phyloP scores from a whole-genome alignment of 2,797 vertebrate species.

The Mormyrus hasselquistii region DNA sequence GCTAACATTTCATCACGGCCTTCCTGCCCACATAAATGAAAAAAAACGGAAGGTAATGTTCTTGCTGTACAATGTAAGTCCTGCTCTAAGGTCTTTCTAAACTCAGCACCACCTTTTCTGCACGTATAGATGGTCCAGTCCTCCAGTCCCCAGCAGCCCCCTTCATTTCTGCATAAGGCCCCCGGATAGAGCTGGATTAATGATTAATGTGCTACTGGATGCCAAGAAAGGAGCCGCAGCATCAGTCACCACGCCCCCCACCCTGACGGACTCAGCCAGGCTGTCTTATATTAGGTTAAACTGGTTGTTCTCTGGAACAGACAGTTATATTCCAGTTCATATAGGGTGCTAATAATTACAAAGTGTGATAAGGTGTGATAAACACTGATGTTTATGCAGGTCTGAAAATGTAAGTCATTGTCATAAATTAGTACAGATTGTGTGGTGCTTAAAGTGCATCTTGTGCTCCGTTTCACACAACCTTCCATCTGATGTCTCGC shows the following conservation, averaged over 20 bases:
- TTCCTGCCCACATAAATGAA: background rate
- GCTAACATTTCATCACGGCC: background rate
- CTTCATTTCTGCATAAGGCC: background rate
- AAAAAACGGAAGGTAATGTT: background rate
- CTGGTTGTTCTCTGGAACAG: background rate
- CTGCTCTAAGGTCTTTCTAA: background rate
- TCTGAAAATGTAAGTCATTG: conserved; percentile 18
- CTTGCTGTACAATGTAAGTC: background rate
- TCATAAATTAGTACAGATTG: background rate
- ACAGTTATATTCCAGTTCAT: background rate
- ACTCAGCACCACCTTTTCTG: background rate
- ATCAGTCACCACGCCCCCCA: background rate
- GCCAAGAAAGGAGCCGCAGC: background rate
- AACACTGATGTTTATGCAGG: conserved; percentile 40
- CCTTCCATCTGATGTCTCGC: background rate
- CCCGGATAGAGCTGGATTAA: background rate
- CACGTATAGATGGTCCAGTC: background rate
- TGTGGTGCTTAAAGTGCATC: background rate
- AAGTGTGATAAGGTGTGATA: conserved; percentile 50
- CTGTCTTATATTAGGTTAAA: background rate
- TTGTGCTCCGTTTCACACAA: background rate
- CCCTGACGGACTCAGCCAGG: background rate
- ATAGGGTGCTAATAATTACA: conserved; percentile 33
- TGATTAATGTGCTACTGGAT: background rate
- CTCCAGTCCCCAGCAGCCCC: background rate